Evolutionary conservation across 2,888 invertebrate genomes (phyloP), one percentile per base, ranked within the genome.

Genomic region (Kryphioiulus occultus): DNA sequence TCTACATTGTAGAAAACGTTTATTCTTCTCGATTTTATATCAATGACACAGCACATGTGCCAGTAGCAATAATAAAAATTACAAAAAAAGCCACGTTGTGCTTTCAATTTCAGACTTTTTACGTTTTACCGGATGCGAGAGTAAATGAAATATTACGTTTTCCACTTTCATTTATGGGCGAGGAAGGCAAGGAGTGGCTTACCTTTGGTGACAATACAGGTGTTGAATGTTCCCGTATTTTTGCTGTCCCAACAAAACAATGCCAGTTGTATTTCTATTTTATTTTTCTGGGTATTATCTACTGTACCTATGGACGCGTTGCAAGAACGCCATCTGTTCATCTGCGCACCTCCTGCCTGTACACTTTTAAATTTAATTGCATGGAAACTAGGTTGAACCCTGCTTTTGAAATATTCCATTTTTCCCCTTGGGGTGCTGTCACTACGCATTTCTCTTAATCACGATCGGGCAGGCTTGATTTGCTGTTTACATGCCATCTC

Each of bases 351-450:
- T 59, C 53, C 83, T 83, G 83, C 32, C 83, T 32, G 83, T 83
- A 83, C 83, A 83, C 83, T 83, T 83, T 83, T 83, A 83, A 83
- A 83, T 83, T 83, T 83, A 83, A 83, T 83, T 35, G 35, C 83
- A 35, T 83, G 83, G 83, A 83, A 83, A 83, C 83, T 83, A 83
- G 83, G 83, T 83, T 83, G 83, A 83, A 83, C 35, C 83, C 32
- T 32, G 83, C 35, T 83, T 83, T 83, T 83, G 83, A 83, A 83
- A 83, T 32, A 35, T 83, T 83, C 83, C 83, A 83, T 83, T 83
- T 59, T 83, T 19, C 83, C 83, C n/a, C 83, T 83, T 35, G 83
- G 83, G 83, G 83, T 83, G 35, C 53, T 59, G 53, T 59, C 53
- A 59, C 53, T 59, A 59, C 53, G 53, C 2, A 59, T 59, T 59